Evolutionary conservation across 1,140 invertebrate species (phyloP).

Genomic region (Cherax quadricarinatus): DNA sequence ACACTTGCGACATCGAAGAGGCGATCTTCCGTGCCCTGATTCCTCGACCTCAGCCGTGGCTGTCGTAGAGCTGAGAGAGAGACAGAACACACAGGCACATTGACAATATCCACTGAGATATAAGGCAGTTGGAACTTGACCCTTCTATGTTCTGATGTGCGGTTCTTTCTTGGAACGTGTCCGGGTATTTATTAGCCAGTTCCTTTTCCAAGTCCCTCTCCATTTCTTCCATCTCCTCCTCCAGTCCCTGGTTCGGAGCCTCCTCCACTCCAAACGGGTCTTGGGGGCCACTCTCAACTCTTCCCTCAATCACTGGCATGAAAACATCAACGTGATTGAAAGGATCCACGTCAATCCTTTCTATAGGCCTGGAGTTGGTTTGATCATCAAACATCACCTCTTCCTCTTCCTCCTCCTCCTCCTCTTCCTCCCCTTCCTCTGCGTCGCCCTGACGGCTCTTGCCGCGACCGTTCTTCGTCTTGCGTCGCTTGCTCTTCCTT

Average conservation of each 20-base stretch:
- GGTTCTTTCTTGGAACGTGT: conserved; percentile 50
- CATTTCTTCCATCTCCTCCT: conserved; percentile 58
- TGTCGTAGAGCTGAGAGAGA: conserved; percentile 13
- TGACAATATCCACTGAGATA: conserved; percentile 1
- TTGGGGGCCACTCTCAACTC: conserved; percentile 17
- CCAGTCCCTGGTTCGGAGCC: conserved; percentile 35
- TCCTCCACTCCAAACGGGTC: not conserved
- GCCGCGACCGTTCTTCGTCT: conserved; percentile 47
- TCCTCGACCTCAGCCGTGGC: conserved; percentile 10
- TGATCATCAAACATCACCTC: conserved; percentile 72
- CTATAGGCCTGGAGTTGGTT: conserved; percentile 62
- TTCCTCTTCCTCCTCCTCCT: conserved; percentile 33
- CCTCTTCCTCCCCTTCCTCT: conserved; percentile 43
- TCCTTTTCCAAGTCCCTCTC: conserved; percentile 46
- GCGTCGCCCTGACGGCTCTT: conserved; percentile 20
- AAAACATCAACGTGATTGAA: conserved; percentile 50
- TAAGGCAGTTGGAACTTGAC: not conserved
- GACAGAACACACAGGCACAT: conserved; percentile 4
- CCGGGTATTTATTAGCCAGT: conserved; percentile 7
- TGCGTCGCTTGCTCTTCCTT: conserved; percentile 56
- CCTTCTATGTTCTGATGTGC: conserved; percentile 13
- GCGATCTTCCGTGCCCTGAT: not conserved
- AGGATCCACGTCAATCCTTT: conserved; percentile 66
- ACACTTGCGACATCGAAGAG: not conserved
- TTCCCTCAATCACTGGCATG: conserved; percentile 63